These are phyloP conservation scores for Ceyx melanurus DNA, from an alignment of 2,113 vertebrate genomes.

Conservation along the genomic window DNA sequence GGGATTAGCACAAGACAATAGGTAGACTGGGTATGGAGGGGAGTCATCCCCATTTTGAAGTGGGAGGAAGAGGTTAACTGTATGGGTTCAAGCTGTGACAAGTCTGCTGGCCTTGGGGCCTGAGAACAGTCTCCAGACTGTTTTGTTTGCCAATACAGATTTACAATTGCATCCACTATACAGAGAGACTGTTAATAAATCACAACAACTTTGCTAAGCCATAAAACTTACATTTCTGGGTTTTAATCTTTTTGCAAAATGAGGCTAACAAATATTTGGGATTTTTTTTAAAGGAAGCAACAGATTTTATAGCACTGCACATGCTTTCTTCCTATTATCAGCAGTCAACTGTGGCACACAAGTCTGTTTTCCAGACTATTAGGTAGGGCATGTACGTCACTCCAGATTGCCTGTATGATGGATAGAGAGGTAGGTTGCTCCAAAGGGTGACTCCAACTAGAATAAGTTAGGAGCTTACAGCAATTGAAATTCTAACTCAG, in stretches of 20 bases:
- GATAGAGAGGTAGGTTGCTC: not conserved
- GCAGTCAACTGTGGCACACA: not conserved
- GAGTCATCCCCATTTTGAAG: not conserved
- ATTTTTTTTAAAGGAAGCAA: not conserved
- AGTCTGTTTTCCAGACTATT: not conserved
- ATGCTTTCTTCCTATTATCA: not conserved
- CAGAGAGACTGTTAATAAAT: not conserved
- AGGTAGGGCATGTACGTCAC: not conserved
- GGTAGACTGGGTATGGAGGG: not conserved
- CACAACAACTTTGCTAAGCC: not conserved
- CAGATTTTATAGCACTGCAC: not conserved
- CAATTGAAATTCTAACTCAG: not conserved
- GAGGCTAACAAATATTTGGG: not conserved
- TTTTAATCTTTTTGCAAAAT: not conserved
- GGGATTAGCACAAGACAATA: not conserved
- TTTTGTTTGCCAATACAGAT: not conserved
- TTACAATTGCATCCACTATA: not conserved
- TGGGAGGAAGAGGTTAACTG: not conserved
- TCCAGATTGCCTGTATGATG: not conserved
- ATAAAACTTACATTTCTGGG: not conserved
- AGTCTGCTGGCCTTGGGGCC: not conserved
- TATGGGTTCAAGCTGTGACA: not conserved
- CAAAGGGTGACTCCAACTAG: not conserved
- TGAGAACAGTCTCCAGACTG: not conserved
- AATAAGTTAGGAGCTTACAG: not conserved